phyloP scores from a whole-genome alignment of 2,888 invertebrate species.

The Aproaerema taeniolella region DNA sequence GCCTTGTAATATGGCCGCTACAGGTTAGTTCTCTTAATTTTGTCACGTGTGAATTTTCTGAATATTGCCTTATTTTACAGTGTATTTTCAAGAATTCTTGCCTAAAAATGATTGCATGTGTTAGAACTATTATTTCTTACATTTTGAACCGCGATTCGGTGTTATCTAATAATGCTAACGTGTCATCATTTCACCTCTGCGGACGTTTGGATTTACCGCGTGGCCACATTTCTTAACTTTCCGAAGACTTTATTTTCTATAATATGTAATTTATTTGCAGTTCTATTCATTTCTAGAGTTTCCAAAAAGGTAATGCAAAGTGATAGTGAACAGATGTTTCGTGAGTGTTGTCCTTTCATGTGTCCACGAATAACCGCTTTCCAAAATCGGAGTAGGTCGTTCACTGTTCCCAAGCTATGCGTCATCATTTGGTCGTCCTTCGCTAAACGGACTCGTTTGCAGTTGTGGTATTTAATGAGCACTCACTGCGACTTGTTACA shows the following conservation, averaged over 20 bases:
- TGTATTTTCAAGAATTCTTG: slow-evolving; percentile 30
- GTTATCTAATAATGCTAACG: slow-evolving; percentile 71
- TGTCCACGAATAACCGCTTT: slow-evolving; percentile 61
- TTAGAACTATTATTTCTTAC: slow-evolving; percentile 23
- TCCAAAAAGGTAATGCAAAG: slow-evolving; percentile 26
- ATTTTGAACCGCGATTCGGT: slow-evolving; percentile 28
- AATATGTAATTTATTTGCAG: slow-evolving; percentile 24
- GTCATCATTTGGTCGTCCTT: slow-evolving; percentile 57
- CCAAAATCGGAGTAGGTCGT: slow-evolving; percentile 65
- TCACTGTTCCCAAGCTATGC: slow-evolving; percentile 49
- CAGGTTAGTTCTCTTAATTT: slow-evolving; percentile 81
- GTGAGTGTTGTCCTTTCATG: slow-evolving; percentile 31
- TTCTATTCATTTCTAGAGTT: slow-evolving; percentile 23
- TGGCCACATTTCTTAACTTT: slow-evolving; percentile 69
- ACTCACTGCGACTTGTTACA: slow-evolving; percentile 46
- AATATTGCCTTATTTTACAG: slow-evolving; percentile 30
- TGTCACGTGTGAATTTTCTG: slow-evolving; percentile 66
- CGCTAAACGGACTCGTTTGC: slow-evolving; percentile 25
- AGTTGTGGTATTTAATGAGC: slow-evolving; percentile 21
- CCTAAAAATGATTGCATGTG: slow-evolving; percentile 29
- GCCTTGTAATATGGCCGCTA: slow-evolving; percentile 84
- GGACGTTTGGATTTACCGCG: slow-evolving; percentile 76
- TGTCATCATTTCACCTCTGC: slow-evolving; percentile 73
- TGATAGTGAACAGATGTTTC: slow-evolving; percentile 28
- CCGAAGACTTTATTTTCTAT: slow-evolving; percentile 32